phyloP scores from a whole-genome alignment of 2,888 invertebrate genomes.

The Mythimna ferrago region DNA sequence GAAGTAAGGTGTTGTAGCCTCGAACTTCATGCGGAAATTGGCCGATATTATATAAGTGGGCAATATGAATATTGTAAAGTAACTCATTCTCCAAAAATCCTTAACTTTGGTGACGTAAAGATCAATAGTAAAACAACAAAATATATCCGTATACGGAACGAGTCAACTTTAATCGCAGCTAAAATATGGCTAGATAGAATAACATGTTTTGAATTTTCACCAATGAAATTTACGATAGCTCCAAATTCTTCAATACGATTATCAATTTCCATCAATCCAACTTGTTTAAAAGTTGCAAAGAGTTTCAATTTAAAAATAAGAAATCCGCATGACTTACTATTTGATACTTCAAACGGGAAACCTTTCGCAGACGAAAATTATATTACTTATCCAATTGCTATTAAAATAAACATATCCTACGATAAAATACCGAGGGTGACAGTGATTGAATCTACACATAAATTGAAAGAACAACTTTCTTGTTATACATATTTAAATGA shows the following conservation, averaged over 20 bases:
- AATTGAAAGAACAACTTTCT: slow-evolving; percentile 74
- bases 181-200: slow-evolving; percentile 81
- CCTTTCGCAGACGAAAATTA: slow-evolving; percentile 67
- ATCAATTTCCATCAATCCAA: slow-evolving; percentile 77
- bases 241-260: slow-evolving; percentile 79
- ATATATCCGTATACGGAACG: slow-evolving; percentile 84
- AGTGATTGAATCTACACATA: slow-evolving; percentile 80
- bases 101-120: slow-evolving; percentile 85
- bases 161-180: slow-evolving; percentile 80
- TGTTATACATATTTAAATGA: slow-evolving; percentile 76
- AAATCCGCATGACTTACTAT: slow-evolving; percentile 73
- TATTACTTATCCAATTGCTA: slow-evolving; percentile 73
- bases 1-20: slow-evolving; percentile 80
- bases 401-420: slow-evolving; percentile 74
- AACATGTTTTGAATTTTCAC: slow-evolving; percentile 81
- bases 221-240: slow-evolving; percentile 77
- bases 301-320: slow-evolving; percentile 76
- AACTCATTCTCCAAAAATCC: slow-evolving; percentile 82
- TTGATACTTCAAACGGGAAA: slow-evolving; percentile 48
- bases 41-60: slow-evolving; percentile 90
- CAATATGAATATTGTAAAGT: slow-evolving; percentile 88
- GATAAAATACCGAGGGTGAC: slow-evolving; percentile 66
- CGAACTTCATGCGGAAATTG: slow-evolving; percentile 84
- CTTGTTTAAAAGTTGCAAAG: slow-evolving; percentile 73
- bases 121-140: slow-evolving; percentile 79